A percentile compares a stretch with the other conserved stretches of the same genome.
phyloP scores from a whole-genome alignment of 2,113 vertebrate species.

The Piaya cayana region DNA sequence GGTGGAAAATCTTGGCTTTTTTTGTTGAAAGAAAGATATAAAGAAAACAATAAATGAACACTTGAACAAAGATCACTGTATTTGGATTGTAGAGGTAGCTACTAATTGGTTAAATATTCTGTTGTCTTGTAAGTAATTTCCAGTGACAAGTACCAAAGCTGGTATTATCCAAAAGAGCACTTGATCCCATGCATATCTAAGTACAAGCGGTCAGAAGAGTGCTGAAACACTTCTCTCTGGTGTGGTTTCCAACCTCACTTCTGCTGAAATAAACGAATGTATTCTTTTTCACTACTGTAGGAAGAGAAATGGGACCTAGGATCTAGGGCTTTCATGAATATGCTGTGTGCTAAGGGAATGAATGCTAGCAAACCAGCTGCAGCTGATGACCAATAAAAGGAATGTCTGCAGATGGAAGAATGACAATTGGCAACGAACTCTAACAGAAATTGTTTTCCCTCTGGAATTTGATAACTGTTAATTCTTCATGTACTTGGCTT shows the following conservation, averaged over 20 bases:
- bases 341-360: neutral
- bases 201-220: neutral
- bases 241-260: neutral
- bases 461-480: conserved; percentile 73
- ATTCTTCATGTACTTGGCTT: conserved; percentile 72
- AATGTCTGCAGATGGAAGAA: conserved; percentile 35
- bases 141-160: neutral
- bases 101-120: neutral
- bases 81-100: neutral
- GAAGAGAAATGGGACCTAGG: neutral
- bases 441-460: conserved; percentile 50
- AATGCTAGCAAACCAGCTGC: neutral
- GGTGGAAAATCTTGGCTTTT: neutral
- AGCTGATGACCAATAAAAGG: neutral
- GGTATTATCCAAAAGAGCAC: neutral
- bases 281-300: neutral
- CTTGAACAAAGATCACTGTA: neutral
- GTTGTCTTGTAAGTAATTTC: neutral
- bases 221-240: neutral
- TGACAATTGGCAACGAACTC: conserved; percentile 40
- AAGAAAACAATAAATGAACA: neutral
- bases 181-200: neutral
- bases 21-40: neutral
- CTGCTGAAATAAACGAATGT: neutral
- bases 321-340: neutral